phyloP scores from a whole-genome alignment of 1,140 invertebrate genomes.

The Cydia pomonella region DNA sequence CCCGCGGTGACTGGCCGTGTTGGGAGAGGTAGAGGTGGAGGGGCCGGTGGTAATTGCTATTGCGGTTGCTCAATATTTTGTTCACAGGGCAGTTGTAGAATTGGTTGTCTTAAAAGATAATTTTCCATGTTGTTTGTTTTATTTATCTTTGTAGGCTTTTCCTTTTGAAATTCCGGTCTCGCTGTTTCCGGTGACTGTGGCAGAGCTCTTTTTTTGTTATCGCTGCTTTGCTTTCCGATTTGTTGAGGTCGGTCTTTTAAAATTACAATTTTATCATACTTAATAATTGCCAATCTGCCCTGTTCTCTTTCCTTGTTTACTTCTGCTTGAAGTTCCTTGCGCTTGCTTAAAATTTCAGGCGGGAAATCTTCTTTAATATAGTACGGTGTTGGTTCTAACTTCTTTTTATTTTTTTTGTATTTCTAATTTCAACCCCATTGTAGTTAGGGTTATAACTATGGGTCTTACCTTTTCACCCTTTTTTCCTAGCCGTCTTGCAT shows the following conservation, averaged over 20 bases:
- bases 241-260: not conserved
- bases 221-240: not conserved
- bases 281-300: slow-evolving; percentile 5
- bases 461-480: not conserved
- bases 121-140: not conserved
- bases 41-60: not conserved
- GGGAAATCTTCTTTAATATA: slow-evolving; percentile 13
- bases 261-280: slow-evolving; percentile 10
- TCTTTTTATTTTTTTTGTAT: slow-evolving; percentile 2
- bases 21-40: slow-evolving; percentile 35
- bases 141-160: not conserved
- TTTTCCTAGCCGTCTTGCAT: not conserved
- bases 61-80: not conserved
- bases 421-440: not conserved
- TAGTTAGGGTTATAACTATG: not conserved
- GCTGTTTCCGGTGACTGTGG: not conserved
- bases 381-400: not conserved
- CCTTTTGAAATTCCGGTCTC: not conserved
- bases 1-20: slow-evolving; percentile 48
- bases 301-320: slow-evolving; percentile 12
- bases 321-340: slow-evolving; percentile 9
- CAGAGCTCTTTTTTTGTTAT: not conserved
- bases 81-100: not conserved
- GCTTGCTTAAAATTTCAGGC: not conserved
- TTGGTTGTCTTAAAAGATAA: not conserved